Evolutionary conservation across 2,888 invertebrate species (phyloP).

Genomic region (Aproaerema taeniolella): DNA sequence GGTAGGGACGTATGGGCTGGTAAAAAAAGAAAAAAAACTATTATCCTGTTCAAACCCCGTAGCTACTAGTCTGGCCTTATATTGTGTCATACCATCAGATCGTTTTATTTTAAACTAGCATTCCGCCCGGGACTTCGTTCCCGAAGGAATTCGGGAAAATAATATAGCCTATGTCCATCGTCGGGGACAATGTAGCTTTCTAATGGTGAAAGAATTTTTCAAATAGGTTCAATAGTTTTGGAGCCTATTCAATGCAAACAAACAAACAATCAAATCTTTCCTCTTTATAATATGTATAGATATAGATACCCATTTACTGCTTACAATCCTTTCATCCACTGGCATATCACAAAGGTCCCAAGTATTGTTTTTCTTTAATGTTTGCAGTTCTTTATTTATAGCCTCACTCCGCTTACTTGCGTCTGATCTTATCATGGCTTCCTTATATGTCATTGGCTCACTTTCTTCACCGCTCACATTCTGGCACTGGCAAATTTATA

Average conservation of each 20-base stretch:
- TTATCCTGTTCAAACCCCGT: constrained; percentile 21
- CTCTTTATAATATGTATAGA: too few species aligned
- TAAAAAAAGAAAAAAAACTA: too few species aligned
- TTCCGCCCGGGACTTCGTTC: too few species aligned
- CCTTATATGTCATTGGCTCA: constrained; percentile 19
- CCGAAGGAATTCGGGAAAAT: too few species aligned
- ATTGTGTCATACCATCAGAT: constrained; percentile 5
- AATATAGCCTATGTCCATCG: too few species aligned
- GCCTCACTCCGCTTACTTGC: constrained; percentile 14
- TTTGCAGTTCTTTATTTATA: neutral
- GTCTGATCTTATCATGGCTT: constrained; percentile 19
- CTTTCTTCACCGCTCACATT: constrained; percentile 6
- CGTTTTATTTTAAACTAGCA: constrained; percentile 23
- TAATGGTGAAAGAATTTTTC: too few species aligned
- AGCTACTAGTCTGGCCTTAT: constrained; percentile 21
- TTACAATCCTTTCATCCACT: constrained; percentile 12
- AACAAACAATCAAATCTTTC: too few species aligned
- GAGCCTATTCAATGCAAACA: too few species aligned
- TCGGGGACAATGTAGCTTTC: too few species aligned
- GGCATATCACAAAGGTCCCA: neutral
- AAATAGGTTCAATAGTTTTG: too few species aligned
- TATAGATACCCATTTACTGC: constrained; percentile 28
- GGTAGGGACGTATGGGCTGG: too few species aligned
- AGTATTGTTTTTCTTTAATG: neutral
- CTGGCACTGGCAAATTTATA: constrained; percentile 17